A percentile compares a stretch with the other conserved stretches of the same genome.
Evolutionary conservation across 2,113 vertebrate genomes (phyloP).

Genomic region (Sporophila hypoxantha): DNA sequence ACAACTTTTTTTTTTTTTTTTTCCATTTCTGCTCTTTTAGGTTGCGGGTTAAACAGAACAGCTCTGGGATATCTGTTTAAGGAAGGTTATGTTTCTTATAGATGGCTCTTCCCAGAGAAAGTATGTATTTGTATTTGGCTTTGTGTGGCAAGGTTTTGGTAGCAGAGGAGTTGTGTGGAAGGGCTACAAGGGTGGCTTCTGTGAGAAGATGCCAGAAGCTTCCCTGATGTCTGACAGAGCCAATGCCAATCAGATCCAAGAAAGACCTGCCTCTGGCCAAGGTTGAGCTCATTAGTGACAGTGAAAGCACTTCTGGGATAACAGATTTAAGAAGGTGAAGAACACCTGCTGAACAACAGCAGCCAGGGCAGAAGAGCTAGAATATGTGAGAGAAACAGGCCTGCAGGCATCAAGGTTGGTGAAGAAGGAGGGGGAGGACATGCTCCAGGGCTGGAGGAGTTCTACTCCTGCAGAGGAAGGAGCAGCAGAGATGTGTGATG

Average conservation of each 20-base stretch:
- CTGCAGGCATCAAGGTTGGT: not conserved
- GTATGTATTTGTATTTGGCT: not conserved
- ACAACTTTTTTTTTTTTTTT: not conserved
- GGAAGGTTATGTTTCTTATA: not conserved
- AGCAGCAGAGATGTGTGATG: not conserved
- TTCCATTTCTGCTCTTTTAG: not conserved
- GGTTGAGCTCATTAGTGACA: not conserved
- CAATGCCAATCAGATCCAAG: not conserved
- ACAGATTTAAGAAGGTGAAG: not conserved
- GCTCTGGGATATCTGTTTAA: not conserved
- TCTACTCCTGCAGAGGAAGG: not conserved
- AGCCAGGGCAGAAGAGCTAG: not conserved
- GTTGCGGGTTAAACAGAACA: not conserved
- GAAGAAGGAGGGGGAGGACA: not conserved
- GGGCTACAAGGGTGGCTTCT: not conserved
- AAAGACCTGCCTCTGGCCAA: not conserved
- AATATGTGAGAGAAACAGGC: not conserved
- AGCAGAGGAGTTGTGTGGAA: accelerated
- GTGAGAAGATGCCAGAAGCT: not conserved
- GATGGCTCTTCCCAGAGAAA: not conserved
- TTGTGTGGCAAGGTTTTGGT: not conserved
- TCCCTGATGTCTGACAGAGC: accelerated
- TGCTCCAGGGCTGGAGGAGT: not conserved
- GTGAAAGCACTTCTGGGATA: not conserved
- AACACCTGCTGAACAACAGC: not conserved